Conservation (phyloP, 2,113 vertebrate species). For the Anhinga rufa region DNA sequence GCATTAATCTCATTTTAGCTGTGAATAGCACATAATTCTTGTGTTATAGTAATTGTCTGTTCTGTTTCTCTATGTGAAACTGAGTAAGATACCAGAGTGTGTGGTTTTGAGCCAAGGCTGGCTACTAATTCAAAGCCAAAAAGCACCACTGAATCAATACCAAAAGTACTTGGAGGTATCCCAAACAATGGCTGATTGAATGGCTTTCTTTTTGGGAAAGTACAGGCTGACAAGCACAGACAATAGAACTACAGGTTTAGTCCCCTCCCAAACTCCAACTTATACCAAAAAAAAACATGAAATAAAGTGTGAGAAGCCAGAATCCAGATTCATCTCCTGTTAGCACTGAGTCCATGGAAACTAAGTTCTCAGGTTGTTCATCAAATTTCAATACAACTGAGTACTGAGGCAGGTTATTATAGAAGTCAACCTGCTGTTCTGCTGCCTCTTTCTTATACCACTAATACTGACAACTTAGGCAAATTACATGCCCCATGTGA, state of each 20-base stretch:
- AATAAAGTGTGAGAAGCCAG: neutral
- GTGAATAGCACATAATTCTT: neutral
- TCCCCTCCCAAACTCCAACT: neutral
- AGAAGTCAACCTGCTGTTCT: neutral
- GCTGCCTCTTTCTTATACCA: neutral
- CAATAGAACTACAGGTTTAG: neutral
- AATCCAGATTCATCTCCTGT: neutral
- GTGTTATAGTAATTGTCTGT: neutral
- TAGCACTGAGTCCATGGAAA: neutral
- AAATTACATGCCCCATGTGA: neutral
- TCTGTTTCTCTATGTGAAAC: neutral
- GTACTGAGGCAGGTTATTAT: neutral
- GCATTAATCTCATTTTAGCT: neutral
- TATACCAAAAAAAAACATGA: neutral
- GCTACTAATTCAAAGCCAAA: neutral
- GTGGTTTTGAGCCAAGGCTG: neutral
- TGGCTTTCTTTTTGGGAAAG: neutral
- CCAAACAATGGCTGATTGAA: neutral
- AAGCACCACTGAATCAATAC: neutral
- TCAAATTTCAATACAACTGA: neutral
- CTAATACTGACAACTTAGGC: neutral
- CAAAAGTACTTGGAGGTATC: neutral
- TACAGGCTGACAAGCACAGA: neutral
- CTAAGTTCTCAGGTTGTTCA: rapidly evolving
- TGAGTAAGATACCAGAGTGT: neutral